Base-by-base conservation (phyloP, 2,888 invertebrate genomes). In the Serrognathus titanus region DNA sequence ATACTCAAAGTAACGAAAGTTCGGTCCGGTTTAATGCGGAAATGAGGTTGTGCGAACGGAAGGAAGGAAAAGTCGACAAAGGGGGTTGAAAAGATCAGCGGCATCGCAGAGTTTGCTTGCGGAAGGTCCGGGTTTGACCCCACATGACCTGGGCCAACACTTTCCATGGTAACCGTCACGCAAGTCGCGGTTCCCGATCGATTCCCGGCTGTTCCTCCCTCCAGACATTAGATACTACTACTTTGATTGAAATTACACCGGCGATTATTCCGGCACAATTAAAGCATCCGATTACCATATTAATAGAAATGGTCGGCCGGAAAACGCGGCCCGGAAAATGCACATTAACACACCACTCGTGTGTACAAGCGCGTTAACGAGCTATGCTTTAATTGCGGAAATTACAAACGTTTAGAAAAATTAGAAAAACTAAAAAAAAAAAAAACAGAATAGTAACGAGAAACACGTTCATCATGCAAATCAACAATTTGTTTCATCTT, bases 91-190 rank as follows among this genome's bases (percentile, higher is more conserved):
- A 50, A 55, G 49, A 41, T 49, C 31, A 48, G 53, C 40, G 16
- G 53, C 11, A 24, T 43, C 54, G 43, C 46, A 51, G 58, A 63
- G 62, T 62, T 58, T 59, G 61, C 59, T 69, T 75, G 74, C 73
- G 76, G 73, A 75, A 76, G 76, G 76, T 75, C 75, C 76, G 77
- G 76, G 76, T 77, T 76, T 78, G 78, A 78, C 77, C 78, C 74
- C 76, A 63, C 74, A 72, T 78, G 78, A 78, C 78, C 78, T 76
- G 77, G 76, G 75, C 74, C 76, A 78, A 78, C 78, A 78, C 78
- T 78, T 78, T 78, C 78, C 77, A 78, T 78, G 78, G 77, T 78
- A 78, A 78, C 78, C 77, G 74, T 72, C 77, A 77, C 78, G 77
- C 77, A 77, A 75, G 74, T 75, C 74, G 71, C 71, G 71, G 71